These are phyloP conservation scores for Xyrauchen texanus DNA, from an alignment of 2,113 vertebrate genomes.

Conservation along the genomic window DNA sequence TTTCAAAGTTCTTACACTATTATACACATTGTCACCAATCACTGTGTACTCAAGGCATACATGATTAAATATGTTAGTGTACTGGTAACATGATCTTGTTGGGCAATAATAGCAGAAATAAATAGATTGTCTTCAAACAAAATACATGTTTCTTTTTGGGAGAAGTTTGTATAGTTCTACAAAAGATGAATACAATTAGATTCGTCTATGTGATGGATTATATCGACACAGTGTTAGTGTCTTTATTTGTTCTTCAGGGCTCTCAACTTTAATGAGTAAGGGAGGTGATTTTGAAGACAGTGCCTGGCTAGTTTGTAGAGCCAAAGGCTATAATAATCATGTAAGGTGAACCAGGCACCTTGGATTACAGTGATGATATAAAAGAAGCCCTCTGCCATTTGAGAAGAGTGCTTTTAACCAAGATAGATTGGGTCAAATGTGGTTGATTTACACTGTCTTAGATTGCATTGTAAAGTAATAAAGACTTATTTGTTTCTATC, in stretches of 20 bases:
- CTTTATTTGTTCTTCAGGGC: background rate
- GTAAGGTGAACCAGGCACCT: background rate
- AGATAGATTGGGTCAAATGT: background rate
- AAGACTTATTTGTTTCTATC: too few species aligned
- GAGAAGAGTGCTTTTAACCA: background rate
- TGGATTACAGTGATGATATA: constrained; percentile 17
- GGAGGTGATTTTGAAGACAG: background rate
- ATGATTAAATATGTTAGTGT: constrained; percentile 25
- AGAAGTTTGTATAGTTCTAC: too few species aligned
- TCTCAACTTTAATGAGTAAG: background rate
- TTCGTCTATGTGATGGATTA: background rate
- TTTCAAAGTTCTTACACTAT: constrained; percentile 32
- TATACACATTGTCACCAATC: constrained; percentile 9
- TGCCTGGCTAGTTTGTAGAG: too few species aligned
- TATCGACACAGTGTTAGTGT: background rate
- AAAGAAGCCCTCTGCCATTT: background rate
- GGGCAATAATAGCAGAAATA: background rate
- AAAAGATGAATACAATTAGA: too few species aligned
- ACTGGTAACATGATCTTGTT: background rate
- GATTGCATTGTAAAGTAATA: too few species aligned
- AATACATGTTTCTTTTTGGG: too few species aligned
- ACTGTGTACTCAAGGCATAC: background rate
- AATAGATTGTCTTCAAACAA: too few species aligned
- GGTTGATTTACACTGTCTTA: too few species aligned
- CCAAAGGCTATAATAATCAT: background rate